Evolutionary conservation across 2,888 invertebrate genomes (phyloP), one percentile per base, ranked within the genome.

Genomic region (Adela reaumurella): DNA sequence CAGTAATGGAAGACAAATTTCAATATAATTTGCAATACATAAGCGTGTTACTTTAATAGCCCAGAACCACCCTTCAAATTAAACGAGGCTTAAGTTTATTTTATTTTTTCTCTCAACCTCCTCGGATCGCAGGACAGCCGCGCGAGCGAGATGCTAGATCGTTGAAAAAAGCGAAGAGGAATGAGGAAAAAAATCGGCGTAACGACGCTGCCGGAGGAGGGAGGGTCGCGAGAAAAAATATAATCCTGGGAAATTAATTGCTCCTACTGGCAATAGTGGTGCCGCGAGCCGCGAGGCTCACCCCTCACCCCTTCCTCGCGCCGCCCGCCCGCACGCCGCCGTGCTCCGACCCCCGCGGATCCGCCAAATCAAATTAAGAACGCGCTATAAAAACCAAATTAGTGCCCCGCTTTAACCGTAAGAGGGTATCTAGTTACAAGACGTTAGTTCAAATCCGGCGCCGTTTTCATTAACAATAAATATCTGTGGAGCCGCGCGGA

Each of bases 11-110:
- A 78, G 78, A 78, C 78, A 78, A 78, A 78, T 78, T 78, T 79
- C 79, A 78, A 80, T 79, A 79, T 79, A 78, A 80, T 80, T 80
- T 80, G 77, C 78, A 79, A 78, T 80, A 80, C 79, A 79, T 80
- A 80, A 78, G 79, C 79, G 80, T 80, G 77, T 78, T 79, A 80
- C 77, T 78, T 80, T 80, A 80, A 80, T 79, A 80, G 80, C 72
- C 79, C 78, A 74, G 78, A 79, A 80, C 80, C 79, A 77, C 78
- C 79, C 78, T 74, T 76, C 79, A 80, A 80, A 80, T 80, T 80
- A 80, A 80, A 79, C 76, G 76, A 71, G 71, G 80, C 78, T 80
- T 78, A 79, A 78, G 77, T 77, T 77, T 77, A 74, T 77, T 74
- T 74, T 74, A 74, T 74, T 78, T 76, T 77, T 77, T 77, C 70